These are phyloP conservation scores for Enteromius thamalakanensis DNA, from an alignment of 2,797 vertebrate genomes.

Conservation along the genomic window DNA sequence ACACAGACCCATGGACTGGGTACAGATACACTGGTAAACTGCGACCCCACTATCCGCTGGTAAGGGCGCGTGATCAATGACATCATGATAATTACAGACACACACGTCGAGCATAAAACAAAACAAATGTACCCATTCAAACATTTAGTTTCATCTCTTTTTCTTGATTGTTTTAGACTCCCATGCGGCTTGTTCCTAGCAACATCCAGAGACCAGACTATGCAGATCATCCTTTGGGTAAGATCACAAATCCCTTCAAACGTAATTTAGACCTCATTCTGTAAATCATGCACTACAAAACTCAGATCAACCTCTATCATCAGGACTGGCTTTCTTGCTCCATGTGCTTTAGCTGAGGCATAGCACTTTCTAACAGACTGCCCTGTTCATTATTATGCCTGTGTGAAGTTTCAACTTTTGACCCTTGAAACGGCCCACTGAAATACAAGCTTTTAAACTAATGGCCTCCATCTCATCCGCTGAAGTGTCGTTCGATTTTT, in stretches of 20 bases:
- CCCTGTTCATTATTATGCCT: not conserved
- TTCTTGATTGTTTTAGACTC: conserved; percentile 78
- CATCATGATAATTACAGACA: not conserved
- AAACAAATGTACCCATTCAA: not conserved
- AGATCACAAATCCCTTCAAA: conserved; percentile 47
- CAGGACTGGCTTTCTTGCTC: not conserved
- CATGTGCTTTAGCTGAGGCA: not conserved
- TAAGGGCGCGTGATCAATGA: conserved; percentile 66
- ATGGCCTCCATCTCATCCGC: conserved; percentile 25
- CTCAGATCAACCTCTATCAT: not conserved
- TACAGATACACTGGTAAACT: conserved; percentile 96
- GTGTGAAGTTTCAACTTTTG: conserved; percentile 17
- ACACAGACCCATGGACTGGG: conserved; percentile 96
- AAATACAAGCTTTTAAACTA: conserved; percentile 19
- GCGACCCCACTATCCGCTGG: conserved; percentile 94
- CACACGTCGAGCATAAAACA: not conserved
- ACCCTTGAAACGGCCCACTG: not conserved
- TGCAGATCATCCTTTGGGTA: conserved; percentile 98
- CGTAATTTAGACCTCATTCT: not conserved
- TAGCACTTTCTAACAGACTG: conserved; percentile 4
- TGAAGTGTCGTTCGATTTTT: not conserved
- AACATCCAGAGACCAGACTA: conserved; percentile 98
- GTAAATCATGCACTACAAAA: conserved; percentile 7
- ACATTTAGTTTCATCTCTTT: conserved; percentile 9
- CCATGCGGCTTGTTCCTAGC: conserved; percentile 89